These are phyloP conservation scores for Zootermopsis nevadensis DNA, from an alignment of 2,888 invertebrate species.

Conservation along the genomic window DNA sequence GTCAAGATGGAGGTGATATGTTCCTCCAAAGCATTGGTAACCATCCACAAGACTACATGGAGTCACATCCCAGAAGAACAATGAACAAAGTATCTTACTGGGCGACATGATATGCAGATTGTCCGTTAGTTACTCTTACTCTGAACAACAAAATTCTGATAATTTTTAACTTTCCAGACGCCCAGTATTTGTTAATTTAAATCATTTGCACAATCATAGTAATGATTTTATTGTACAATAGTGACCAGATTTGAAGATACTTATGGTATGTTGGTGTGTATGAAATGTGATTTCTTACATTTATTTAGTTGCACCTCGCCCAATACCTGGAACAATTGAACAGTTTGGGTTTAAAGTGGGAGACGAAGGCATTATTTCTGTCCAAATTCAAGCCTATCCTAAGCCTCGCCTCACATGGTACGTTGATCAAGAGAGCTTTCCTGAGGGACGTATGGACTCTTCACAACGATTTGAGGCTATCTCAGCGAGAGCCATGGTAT, in stretches of 20 bases:
- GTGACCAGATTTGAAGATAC: neutral
- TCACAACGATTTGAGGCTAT: constrained; percentile 4
- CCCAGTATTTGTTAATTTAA: no score
- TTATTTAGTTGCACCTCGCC: neutral
- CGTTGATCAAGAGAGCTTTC: constrained; percentile 61
- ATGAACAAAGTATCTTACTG: no score
- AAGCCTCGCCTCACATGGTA: constrained; percentile 77
- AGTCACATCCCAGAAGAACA: no score
- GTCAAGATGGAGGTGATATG: no score
- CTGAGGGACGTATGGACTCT: neutral
- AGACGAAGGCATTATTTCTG: constrained; percentile 76
- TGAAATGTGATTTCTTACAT: neutral
- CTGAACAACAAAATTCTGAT: no score
- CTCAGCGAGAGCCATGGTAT: neutral
- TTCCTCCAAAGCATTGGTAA: no score
- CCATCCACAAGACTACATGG: no score
- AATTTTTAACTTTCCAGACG: no score
- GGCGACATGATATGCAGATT: no score
- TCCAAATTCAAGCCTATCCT: constrained; percentile 80
- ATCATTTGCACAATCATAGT: no score
- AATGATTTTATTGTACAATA: neutral
- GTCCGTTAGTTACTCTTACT: no score
- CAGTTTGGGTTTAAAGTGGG: constrained; percentile 64
- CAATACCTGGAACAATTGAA: neutral
- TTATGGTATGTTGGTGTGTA: neutral